Conservation (phyloP, 2,113 vertebrate genomes). For the Chlamydotis undulata region DNA sequence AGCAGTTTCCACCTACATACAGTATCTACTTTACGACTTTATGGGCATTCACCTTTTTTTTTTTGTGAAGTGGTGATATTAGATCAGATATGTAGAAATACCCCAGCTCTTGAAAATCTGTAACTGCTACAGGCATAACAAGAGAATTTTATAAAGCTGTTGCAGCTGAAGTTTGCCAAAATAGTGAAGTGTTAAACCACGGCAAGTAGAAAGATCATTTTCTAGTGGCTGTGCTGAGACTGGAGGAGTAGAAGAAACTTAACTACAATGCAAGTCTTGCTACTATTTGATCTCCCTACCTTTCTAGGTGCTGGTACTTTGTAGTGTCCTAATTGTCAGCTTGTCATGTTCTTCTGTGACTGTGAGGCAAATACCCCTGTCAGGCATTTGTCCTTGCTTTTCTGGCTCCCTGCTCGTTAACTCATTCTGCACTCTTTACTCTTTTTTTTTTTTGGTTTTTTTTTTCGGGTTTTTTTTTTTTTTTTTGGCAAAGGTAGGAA, state of each 20-base stretch:
- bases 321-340: background rate
- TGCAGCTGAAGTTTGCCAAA: background rate
- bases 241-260: background rate
- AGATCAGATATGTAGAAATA: background rate
- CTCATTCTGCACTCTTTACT: background rate
- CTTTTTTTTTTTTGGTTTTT: background rate
- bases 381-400: background rate
- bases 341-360: background rate
- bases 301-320: background rate
- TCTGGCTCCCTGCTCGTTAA: background rate
- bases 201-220: background rate
- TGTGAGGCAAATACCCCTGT: background rate
- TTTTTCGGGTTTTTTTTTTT: too few relatives aligned
- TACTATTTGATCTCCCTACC: background rate
- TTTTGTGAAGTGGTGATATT: background rate
- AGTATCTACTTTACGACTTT: background rate
- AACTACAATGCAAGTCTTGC: too few relatives aligned
- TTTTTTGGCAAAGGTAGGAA: background rate
- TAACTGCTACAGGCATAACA: background rate
- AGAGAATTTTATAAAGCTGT: background rate
- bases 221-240: background rate
- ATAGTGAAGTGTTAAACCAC: background rate
- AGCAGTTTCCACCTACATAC: background rate
- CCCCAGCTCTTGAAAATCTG: background rate
- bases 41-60: background rate